Evolutionary conservation across 2,888 invertebrate genomes (phyloP), one percentile per base, ranked within the genome.

Genomic region (Agrilus biguttatus): DNA sequence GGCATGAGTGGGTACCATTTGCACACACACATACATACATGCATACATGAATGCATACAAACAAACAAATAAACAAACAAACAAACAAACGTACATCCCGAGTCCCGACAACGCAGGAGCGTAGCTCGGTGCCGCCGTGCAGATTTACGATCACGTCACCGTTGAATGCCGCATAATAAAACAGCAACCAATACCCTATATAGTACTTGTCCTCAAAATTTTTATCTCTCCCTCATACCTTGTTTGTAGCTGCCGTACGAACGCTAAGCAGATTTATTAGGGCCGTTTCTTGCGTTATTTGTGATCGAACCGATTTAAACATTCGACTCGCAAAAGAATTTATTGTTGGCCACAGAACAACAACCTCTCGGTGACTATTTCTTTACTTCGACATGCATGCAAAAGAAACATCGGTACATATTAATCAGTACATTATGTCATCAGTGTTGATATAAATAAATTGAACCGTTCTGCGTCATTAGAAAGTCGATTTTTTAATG

Each of bases 191-290:
- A 61, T 62, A 60, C 63, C 63, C 60, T 65, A 65, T 65, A 65
- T 63, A 62, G 64, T 58, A 55, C 62, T 63, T 60, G 64, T 64
- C 61, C 62, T 65, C 64, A 63, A 65, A 65, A 65, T 65, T 64
- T 65, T 66, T 65, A 64, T 65, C 63, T 63, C 61, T 63, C 60
- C 60, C 62, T 60, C 61, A 62, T 59, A 59, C 62, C 64, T 63
- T 65, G 63, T 64, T 62, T 61, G 62, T 62, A 62, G 57, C 58
- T 59, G 59, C 59, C 57, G 60, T 55, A 56, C 59, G 58, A 52
- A 56, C 55, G 51, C 51, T 56, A 53, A 53, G 52, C 54, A 58
- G 61, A 63, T 63, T 62, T 63, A 62, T 62, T 51, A 55, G 49
- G 51, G 51, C 51, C 54, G 56, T 58, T 55, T 53, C 51, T 53